Conservation (phyloP, 2,888 invertebrate species). For the Agonopterix subpropinquella region DNA sequence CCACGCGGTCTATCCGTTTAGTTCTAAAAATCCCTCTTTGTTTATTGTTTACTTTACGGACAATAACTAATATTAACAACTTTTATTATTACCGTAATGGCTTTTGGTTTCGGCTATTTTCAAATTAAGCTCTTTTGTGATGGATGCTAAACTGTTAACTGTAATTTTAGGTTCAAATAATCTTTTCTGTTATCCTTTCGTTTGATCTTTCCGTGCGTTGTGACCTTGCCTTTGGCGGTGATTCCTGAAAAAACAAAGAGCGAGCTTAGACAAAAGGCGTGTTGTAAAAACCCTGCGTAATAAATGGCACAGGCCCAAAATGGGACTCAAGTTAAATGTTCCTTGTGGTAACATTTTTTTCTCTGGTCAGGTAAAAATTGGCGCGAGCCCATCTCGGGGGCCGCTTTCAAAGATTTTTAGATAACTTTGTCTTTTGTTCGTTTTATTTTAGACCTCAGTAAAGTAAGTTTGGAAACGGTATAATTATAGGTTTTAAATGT, state of each 20-base stretch:
- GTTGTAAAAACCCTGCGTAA: constrained; percentile 37
- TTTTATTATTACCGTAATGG: not conserved
- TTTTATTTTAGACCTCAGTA: constrained; percentile 2
- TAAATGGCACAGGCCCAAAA: constrained; percentile 49
- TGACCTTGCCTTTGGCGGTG: constrained; percentile 34
- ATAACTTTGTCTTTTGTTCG: too few relatives aligned
- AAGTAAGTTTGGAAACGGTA: constrained; percentile 28
- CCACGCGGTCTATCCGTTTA: too few relatives aligned
- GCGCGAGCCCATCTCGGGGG: constrained; percentile 28
- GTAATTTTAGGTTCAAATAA: not conserved
- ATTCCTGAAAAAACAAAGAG: constrained; percentile 21
- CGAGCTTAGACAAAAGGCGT: constrained; percentile 38
- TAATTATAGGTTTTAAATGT: constrained; percentile 22
- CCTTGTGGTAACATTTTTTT: constrained; percentile 36
- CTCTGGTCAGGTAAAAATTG: constrained; percentile 40
- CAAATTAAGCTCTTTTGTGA: not conserved
- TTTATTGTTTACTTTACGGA: too few relatives aligned
- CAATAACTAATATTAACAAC: too few relatives aligned
- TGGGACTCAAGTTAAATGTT: constrained; percentile 41
- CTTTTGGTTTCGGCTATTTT: constrained; percentile 4
- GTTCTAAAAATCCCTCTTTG: too few relatives aligned
- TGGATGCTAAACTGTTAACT: not conserved
- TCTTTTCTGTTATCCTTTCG: not conserved
- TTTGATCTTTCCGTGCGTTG: constrained; percentile 6
- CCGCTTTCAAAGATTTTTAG: constrained; percentile 1